These are phyloP conservation scores for Sycophaga agraensis DNA, from an alignment of 1,140 invertebrate species.

Conservation along the genomic window DNA sequence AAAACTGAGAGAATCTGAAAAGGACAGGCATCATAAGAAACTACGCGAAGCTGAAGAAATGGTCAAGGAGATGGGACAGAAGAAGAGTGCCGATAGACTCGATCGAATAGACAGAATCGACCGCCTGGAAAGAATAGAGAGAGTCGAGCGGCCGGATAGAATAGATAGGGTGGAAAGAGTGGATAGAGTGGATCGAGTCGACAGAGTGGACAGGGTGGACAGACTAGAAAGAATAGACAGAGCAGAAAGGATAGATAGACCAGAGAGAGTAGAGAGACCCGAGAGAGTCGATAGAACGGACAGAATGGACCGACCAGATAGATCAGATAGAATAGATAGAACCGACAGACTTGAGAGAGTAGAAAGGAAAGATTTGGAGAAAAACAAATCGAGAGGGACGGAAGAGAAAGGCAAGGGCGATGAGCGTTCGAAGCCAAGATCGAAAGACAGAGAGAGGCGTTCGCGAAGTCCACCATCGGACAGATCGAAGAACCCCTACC, in stretches of 20 bases:
- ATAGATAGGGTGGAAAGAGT: background rate
- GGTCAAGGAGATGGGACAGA: slow-evolving; percentile 38
- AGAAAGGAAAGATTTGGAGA: slow-evolving; percentile 49
- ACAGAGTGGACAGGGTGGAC: background rate
- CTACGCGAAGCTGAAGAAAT: slow-evolving; percentile 40
- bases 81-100: slow-evolving; percentile 38
- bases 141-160: background rate
- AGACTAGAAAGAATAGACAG: slow-evolving; percentile 30
- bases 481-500: slow-evolving; percentile 41
- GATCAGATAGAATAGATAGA: background rate
- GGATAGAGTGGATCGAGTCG: background rate
- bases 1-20: slow-evolving; percentile 41
- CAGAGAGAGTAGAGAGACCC: background rate
- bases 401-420: slow-evolving; percentile 47
- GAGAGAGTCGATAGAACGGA: background rate
- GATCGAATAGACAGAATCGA: background rate
- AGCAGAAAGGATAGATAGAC: slow-evolving; percentile 47
- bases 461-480: slow-evolving; percentile 50
- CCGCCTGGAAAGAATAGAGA: slow-evolving; percentile 25
- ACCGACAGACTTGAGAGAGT: background rate
- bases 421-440: slow-evolving; percentile 44
- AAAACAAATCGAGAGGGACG: slow-evolving; percentile 33
- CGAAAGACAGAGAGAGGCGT: slow-evolving; percentile 50
- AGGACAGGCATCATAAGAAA: slow-evolving; percentile 46
- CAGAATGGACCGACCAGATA: background rate